Conservation (phyloP, 1,140 invertebrate species). For the Zaprionus africanus region DNA sequence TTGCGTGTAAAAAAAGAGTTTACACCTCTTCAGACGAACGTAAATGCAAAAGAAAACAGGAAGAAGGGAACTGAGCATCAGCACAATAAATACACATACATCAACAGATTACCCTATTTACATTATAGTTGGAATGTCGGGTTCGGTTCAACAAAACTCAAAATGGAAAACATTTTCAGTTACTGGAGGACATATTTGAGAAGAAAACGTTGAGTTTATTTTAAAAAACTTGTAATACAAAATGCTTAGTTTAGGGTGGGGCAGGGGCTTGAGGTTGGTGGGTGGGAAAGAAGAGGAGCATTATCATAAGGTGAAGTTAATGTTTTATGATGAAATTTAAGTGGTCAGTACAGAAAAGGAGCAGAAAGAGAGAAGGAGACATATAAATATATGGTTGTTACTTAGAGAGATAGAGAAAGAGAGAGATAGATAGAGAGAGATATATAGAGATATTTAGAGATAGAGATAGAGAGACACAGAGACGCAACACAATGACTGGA, state of each 20-base stretch:
- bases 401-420: constrained; percentile 53
- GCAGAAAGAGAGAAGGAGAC: constrained; percentile 5
- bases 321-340: constrained; percentile 19
- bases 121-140: constrained; percentile 13
- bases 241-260: constrained; percentile 55
- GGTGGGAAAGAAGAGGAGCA: constrained; percentile 8
- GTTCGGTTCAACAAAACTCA: constrained; percentile 35
- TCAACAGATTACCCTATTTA: constrained; percentile 29
- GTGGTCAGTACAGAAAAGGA: neutral
- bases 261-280: neutral
- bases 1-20: constrained; percentile 13
- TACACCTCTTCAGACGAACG: constrained; percentile 21
- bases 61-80: constrained; percentile 57
- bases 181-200: constrained; percentile 35
- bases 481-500: constrained; percentile 71
- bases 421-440: constrained; percentile 35
- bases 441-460: constrained; percentile 33
- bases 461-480: constrained; percentile 39
- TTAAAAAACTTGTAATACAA: constrained; percentile 56
- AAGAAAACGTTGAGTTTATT: constrained; percentile 48
- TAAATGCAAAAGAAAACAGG: constrained; percentile 57
- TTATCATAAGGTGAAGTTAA: constrained; percentile 54
- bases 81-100: constrained; percentile 67
- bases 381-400: constrained; percentile 6
- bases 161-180: constrained; percentile 33